A percentile compares a stretch with the other conserved stretches of the same genome.
Conservation (phyloP, 2,113 vertebrate genomes). For the Motacilla alba region DNA sequence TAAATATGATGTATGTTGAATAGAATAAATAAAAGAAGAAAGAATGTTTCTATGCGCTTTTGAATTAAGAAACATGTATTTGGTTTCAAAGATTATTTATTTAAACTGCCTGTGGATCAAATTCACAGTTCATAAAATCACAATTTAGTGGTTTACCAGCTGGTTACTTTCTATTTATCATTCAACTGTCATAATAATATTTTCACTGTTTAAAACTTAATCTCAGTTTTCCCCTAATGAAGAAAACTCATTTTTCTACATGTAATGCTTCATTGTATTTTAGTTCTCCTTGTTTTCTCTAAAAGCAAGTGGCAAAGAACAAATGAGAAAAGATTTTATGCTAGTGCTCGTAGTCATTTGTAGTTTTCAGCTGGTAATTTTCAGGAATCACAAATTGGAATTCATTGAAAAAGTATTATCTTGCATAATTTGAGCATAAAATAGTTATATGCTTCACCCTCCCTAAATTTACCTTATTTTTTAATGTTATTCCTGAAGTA, state of each 20-base stretch:
- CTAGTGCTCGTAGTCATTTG: background rate
- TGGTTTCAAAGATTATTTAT: background rate
- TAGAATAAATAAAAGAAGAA: background rate
- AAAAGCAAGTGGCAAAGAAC: background rate
- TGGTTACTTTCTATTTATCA: background rate
- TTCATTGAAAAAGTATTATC: background rate
- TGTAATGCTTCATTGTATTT: background rate
- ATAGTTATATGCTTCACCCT: rapidly evolving
- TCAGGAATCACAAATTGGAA: background rate
- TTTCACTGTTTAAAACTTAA: background rate
- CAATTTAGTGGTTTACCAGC: background rate
- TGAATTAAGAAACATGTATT: background rate
- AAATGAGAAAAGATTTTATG: background rate
- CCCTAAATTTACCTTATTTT: background rate
- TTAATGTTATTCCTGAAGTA: background rate
- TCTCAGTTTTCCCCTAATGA: background rate
- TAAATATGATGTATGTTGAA: background rate
- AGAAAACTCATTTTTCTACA: background rate
- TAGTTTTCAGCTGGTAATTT: background rate
- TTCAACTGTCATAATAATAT: background rate
- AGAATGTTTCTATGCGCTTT: background rate
- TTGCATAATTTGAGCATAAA: background rate
- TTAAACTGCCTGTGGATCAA: background rate
- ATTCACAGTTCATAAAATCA: background rate
- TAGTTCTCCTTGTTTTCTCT: background rate